Evolutionary conservation across 2,113 vertebrate species (phyloP).

Genomic region (Conger conger): DNA sequence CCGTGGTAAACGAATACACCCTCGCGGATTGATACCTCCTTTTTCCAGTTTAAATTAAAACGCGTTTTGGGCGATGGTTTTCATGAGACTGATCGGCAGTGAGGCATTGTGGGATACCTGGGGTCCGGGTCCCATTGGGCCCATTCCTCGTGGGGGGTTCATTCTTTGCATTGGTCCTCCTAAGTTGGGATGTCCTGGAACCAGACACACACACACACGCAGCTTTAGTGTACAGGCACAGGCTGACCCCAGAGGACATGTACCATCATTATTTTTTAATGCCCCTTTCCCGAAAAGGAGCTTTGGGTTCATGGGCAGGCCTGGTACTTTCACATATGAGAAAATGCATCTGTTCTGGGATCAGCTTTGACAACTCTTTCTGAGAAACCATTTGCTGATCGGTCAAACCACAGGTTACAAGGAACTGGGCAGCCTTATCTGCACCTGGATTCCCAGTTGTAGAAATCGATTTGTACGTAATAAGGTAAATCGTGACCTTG

Average conservation of each 20-base stretch:
- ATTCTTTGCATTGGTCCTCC: conserved; percentile 97
- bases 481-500: too few relatives aligned
- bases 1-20: not conserved
- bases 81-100: not conserved
- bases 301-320: not conserved
- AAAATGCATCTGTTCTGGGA: not conserved
- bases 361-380: not conserved
- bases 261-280: too few relatives aligned
- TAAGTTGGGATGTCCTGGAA: conserved; percentile 87
- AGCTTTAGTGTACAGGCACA: not conserved
- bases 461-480: too few relatives aligned
- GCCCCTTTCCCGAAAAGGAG: not conserved
- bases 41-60: not conserved
- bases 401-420: too few relatives aligned
- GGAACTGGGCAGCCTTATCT: too few relatives aligned
- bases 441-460: too few relatives aligned
- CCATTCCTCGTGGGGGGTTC: conserved; percentile 96
- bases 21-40: not conserved
- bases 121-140: conserved; percentile 93
- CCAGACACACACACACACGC: conserved; percentile 1
- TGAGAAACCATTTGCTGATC: too few relatives aligned
- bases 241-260: too few relatives aligned
- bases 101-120: conserved; percentile 74
- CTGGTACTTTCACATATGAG: not conserved
- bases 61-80: not conserved